phyloP scores from a whole-genome alignment of 2,113 vertebrate species.

The Macrotis lagotis region DNA sequence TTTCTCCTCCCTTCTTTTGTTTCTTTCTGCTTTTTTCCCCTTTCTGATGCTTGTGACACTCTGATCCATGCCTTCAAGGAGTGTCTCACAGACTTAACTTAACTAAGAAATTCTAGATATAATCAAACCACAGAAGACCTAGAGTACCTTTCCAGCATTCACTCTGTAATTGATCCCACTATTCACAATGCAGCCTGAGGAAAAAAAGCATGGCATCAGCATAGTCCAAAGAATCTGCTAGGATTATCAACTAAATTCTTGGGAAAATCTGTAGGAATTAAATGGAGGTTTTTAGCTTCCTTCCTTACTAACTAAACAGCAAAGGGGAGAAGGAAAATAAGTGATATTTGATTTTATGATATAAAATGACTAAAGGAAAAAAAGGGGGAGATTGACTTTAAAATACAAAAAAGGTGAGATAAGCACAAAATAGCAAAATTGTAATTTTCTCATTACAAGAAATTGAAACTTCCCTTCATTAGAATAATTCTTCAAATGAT shows the following conservation, averaged over 20 bases:
- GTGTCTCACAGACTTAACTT: slow-evolving; percentile 47
- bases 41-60: not conserved
- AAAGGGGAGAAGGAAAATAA: slow-evolving; percentile 15
- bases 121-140: slow-evolving; percentile 60
- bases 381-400: not conserved
- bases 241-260: slow-evolving; percentile 37
- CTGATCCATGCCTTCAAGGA: slow-evolving; percentile 66
- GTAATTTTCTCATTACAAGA: not conserved
- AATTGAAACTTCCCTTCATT: not conserved
- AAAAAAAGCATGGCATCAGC: slow-evolving; percentile 37
- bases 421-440: not conserved
- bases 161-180: slow-evolving; percentile 59
- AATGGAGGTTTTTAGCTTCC: not conserved
- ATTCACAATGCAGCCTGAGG: slow-evolving; percentile 61
- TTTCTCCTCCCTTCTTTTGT: not conserved
- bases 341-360: slow-evolving; percentile 7
- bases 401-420: slow-evolving; percentile 30
- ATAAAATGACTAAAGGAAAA: not conserved
- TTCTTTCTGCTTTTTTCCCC: no score
- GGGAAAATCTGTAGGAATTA: slow-evolving; percentile 30
- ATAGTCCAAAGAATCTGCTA: slow-evolving; percentile 37
- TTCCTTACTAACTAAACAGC: not conserved
- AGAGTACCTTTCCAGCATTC: slow-evolving; percentile 22
- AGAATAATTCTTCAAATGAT: not conserved
- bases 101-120: slow-evolving; percentile 59